These are phyloP conservation scores for Silurus asotus DNA, from an alignment of 2,113 vertebrate species.

Conservation along the genomic window DNA sequence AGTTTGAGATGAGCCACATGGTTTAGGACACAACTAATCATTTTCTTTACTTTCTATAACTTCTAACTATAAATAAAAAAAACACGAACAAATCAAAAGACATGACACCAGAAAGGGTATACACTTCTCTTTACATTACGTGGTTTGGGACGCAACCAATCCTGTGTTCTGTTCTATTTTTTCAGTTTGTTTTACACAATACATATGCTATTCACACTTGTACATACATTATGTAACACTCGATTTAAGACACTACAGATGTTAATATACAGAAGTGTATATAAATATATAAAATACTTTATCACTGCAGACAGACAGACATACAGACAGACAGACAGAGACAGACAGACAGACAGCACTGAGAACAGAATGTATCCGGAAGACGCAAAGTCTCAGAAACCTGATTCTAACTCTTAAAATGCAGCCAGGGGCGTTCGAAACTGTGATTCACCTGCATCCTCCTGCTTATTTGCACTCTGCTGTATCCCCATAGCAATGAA, in stretches of 20 bases:
- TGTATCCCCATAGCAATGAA: conserved; percentile 13
- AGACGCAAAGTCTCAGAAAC: not conserved
- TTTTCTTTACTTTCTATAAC: too few species aligned
- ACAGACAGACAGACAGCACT: not conserved
- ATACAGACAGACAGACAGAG: too few species aligned
- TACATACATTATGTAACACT: not conserved
- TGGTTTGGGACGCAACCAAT: not conserved
- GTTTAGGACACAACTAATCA: too few species aligned
- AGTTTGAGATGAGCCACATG: too few species aligned
- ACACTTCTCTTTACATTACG: not conserved
- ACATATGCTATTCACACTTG: not conserved
- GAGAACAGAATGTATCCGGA: not conserved
- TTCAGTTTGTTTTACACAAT: too few species aligned
- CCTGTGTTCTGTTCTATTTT: too few species aligned
- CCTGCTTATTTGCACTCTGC: conserved; percentile 21
- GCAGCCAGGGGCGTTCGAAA: not conserved
- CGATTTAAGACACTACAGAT: too few species aligned
- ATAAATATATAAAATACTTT: too few species aligned
- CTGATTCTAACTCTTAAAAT: not conserved
- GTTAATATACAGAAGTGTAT: too few species aligned
- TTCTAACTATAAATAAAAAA: too few species aligned
- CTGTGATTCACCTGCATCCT: conserved; percentile 37
- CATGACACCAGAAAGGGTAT: not conserved
- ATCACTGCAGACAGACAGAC: too few species aligned
- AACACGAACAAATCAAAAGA: too few species aligned